Conservation (phyloP, 2,797 vertebrate species). For the Mallotus villosus region DNA sequence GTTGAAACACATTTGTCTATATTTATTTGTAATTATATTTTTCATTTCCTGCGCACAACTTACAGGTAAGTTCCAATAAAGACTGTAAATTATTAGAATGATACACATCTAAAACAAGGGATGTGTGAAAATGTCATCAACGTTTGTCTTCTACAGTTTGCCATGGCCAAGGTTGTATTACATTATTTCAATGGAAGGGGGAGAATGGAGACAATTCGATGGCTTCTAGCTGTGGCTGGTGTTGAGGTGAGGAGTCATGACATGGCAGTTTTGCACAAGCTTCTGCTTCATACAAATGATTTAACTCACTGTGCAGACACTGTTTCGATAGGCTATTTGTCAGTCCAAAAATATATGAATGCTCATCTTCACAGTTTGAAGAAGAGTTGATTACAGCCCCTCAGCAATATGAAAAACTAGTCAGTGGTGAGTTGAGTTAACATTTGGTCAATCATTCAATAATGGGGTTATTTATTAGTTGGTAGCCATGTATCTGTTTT, state of each 20-base stretch:
- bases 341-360: neutral
- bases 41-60: no score
- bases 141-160: neutral
- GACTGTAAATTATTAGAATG: no score
- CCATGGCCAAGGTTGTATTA: conserved; percentile 82
- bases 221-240: conserved; percentile 83
- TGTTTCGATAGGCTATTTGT: neutral
- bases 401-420: conserved; percentile 78
- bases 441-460: neutral
- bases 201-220: conserved; percentile 87
- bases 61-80: no score
- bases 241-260: conserved; percentile 75
- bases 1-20: no score
- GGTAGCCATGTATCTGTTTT: neutral
- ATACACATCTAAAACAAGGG: no score
- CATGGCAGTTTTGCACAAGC: neutral
- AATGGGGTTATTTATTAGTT: neutral
- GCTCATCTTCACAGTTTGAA: conserved; percentile 77
- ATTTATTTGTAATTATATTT: no score
- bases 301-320: neutral
- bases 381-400: conserved; percentile 76
- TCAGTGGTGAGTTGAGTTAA: conserved; percentile 69
- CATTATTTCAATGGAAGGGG: conserved; percentile 83
- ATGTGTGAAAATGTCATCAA: no score
- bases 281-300: neutral